Base-by-base conservation (phyloP, 2,888 invertebrate genomes). In the Xanthorhoe designata region DNA sequence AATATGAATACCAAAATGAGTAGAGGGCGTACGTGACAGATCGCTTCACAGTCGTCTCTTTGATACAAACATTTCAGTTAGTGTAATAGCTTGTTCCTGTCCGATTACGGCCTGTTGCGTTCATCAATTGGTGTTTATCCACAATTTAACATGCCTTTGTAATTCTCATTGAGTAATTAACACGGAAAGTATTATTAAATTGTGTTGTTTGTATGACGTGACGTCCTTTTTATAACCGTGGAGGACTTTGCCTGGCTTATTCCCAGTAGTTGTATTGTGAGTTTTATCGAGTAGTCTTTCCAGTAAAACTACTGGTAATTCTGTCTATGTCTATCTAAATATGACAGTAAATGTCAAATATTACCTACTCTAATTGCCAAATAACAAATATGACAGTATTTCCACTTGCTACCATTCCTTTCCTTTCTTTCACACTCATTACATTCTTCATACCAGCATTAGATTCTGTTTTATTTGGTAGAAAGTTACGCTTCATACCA, bases 81-180 rank as follows among this genome's bases (percentile, higher is more conserved):
- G 42, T 52, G 63, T 62, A 60, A 65, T 66, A 45, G 60, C 15
- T 6, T 55, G 55, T 63, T 63, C 60, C 47, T 56, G 60, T 52
- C 6, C 53, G 61, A 58, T 64, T 60, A 60, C 38, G 18, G 18
- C 45, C 64, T 61, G 60, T 61, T 64, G 57, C 54, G 57, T 50
- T 56, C 64, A 64, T 56, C 17, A 13, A 68, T 59, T 59, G 13
- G 38, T 42, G 13, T 42, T 42, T 42, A 13, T 42, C 13, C 38
- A 38, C 13, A 47, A 45, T 58, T 64, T 54, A 59, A 64, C 54
- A 42, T 56, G 60, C 13, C 50, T 29, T 42, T 59, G 59, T 61
- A 50, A 54, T 59, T 61, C 38, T 58, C 61, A 47, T 61, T 64
- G 57, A 56, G 45, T 24, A 53, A 54, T 61, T 61, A 68, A 52